phyloP scores from a whole-genome alignment of 2,797 vertebrate species.

The Hybognathus amarus region DNA sequence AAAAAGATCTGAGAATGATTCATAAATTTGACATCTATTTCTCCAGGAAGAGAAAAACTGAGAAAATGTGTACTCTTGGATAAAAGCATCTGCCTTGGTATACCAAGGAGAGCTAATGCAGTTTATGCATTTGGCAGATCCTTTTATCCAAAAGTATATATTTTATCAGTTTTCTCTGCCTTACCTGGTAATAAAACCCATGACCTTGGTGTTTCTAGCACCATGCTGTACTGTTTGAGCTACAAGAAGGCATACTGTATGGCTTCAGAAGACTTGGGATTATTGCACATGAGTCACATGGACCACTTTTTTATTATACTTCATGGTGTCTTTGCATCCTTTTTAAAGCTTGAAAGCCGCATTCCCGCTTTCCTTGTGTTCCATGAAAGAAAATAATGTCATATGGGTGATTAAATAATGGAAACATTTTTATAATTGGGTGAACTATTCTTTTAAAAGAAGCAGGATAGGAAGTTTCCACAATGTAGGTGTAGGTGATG shows the following conservation, averaged over 20 bases:
- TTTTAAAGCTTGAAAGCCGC: constrained; percentile 7
- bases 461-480: background rate
- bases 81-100: too few relatives aligned
- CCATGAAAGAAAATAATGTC: background rate
- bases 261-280: background rate
- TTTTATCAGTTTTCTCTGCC: background rate
- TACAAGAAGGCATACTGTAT: background rate
- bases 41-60: background rate
- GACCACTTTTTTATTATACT: background rate
- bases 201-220: background rate
- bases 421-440: background rate
- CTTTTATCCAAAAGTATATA: background rate
- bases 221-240: background rate
- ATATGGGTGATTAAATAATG: background rate
- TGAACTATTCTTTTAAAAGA: background rate
- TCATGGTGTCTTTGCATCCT: background rate
- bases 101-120: background rate
- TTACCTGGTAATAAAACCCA: too few relatives aligned
- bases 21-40: background rate
- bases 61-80: too few relatives aligned
- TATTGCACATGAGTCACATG: background rate
- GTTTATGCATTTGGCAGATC: background rate
- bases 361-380: background rate
- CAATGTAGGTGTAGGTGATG: constrained; percentile 2
- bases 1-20: background rate